Percentiles rank a stretch among this genome's conserved stretches.
phyloP scores from a whole-genome alignment of 2,888 invertebrate species.

The Asteroscopus sphinx region DNA sequence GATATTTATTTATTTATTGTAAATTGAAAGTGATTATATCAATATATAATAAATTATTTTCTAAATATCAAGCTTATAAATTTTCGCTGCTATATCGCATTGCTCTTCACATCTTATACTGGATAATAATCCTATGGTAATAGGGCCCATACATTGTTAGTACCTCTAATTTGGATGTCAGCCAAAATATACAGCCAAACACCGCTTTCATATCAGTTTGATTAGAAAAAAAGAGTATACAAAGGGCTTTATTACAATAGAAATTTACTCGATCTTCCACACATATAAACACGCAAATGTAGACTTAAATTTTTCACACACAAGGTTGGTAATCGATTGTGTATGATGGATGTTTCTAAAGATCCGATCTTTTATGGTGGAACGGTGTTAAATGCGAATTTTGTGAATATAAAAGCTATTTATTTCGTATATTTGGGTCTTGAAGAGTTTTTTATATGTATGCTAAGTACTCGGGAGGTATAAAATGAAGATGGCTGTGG shows the following conservation, averaged over 20 bases:
- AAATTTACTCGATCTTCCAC: conserved; percentile 36
- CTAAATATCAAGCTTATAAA: too few species aligned
- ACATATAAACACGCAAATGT: conserved; percentile 16
- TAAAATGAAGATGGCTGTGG: too few species aligned
- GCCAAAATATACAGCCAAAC: conserved; percentile 65
- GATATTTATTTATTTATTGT: too few species aligned
- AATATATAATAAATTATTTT: too few species aligned
- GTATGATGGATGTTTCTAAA: conserved; percentile 17
- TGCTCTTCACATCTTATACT: conserved; percentile 5
- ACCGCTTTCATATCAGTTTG: conserved; percentile 64
- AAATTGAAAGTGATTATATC: too few species aligned
- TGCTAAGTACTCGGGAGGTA: conserved; percentile 5
- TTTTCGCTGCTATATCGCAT: conserved; percentile 8
- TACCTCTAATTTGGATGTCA: conserved; percentile 67
- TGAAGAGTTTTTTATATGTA: conserved; percentile 34
- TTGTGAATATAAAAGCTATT: conserved; percentile 46
- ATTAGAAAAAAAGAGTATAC: conserved; percentile 63
- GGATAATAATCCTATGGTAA: conserved; percentile 13
- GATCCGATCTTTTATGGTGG: conserved; percentile 47
- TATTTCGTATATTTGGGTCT: conserved; percentile 38
- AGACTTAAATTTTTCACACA: not conserved
- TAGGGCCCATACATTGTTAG: conserved; percentile 42
- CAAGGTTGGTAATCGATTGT: conserved; percentile 26
- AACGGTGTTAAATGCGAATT: conserved; percentile 52
- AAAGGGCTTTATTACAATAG: conserved; percentile 43